Evolutionary conservation across 2,797 vertebrate genomes (phyloP), one percentile per base, ranked within the genome.

Genomic region (Rhinichthys osculus): DNA sequence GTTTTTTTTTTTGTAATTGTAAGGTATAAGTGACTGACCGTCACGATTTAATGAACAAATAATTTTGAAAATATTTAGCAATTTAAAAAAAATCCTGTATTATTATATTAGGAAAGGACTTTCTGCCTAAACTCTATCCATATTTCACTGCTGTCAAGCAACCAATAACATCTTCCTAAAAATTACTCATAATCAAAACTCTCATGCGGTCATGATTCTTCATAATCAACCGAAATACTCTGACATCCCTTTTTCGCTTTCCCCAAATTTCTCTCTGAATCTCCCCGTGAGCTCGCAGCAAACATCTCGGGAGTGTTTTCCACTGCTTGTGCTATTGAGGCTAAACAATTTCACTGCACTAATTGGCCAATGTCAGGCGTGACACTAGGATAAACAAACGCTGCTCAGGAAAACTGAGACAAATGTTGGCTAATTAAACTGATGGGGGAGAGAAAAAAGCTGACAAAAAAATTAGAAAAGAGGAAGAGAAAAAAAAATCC

Each of bases 401-500:
- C 93, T 96, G 95, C 93, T 94, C 93, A 93, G 94, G 94, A 96
- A 96, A 96, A 95, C 95, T 92, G 93, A 96, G 96, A 97, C 95
- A 97, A 97, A 97, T 96, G 96, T 95, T 92, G 94, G 94, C 96
- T 97, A 97, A 97, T 97, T 98, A 97, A 97, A 96, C 90, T 94
- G 91, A 95, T 93, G 92, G 85, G 83, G 44, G 77, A 72, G 67
- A 89, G 87, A 90, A 91, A 90, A 89, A 94, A 94, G 93, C 92
- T 96, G 95, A 96, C 95, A 95, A 93, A 93, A 50, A 92, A 90
- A 93, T 86, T 78, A 87, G 72, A 92, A 93, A 88, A 86, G 83
- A 87, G 85, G 86, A 90, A 92, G 38, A 42, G 14, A 47, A 73
- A 77, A 87, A 87, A 89, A 87, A 77, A 80, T 47, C 52, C n/a